Base-by-base conservation (phyloP, 2,888 invertebrate species). In the Mythimna ferrago region DNA sequence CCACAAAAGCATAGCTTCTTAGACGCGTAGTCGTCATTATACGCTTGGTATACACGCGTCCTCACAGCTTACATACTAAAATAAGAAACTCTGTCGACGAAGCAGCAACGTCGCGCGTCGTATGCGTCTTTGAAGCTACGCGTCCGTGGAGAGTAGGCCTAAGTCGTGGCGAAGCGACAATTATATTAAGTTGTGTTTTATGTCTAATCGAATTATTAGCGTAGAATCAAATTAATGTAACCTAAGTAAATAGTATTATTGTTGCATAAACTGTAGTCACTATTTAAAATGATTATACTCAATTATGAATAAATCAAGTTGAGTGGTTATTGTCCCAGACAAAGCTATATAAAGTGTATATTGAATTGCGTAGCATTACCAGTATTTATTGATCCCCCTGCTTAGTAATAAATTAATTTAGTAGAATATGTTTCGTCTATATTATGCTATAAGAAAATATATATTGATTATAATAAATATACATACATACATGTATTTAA, bases 371-470 rank as follows among this genome's bases (percentile, higher is more conserved):
- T 54, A 72, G 48, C 19, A 51, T 38, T 66, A 48, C 54, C 41
- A 60, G 76, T 77, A 77, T 77, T 81, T 67, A 48, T 81, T 63
- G 57, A 63, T 63, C 21, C 76, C 51, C 79, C 73, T 79, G 75
- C 44, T 41, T 74, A 61, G 53, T 64, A 54, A 32, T 60, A 70
- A 58, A 78, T 53, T 60, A 70, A 48, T 77, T 48, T 56, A 56
- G 32, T 71, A 32, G 54, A 19, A 77, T 21, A 11, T 41, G 26
- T 54, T 38, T 26, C 54, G 51, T 51, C 41, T 71, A 41, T 66
- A 76, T 4, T 51, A 54, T 65, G 32, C 48, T 61, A 6, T 56
- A 54, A 44, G 38, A 54, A 71, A 41, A 63, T 32, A 58, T 53
- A 35, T 63, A 26, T 58, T 62, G 5, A 57, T 19, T 72, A 54